phyloP scores from a whole-genome alignment of 2,888 invertebrate species.

The Phorcus lineatus region DNA sequence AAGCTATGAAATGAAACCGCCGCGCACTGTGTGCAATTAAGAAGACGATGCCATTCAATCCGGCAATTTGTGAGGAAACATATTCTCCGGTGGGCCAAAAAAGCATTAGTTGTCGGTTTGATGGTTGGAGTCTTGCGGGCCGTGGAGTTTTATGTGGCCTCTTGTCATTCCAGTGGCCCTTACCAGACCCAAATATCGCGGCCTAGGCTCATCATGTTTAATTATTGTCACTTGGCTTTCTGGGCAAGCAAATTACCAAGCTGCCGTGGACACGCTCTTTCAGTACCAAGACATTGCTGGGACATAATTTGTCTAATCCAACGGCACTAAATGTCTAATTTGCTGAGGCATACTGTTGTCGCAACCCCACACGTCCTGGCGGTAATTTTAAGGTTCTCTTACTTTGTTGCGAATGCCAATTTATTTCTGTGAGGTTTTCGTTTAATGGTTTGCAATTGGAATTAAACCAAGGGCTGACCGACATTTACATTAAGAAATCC shows the following conservation, averaged over 20 bases:
- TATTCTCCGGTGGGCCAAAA: constrained; percentile 1
- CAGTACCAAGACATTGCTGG: neutral
- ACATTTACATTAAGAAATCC: no score
- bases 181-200: constrained; percentile 9
- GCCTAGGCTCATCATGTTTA: constrained; percentile 13
- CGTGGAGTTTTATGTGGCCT: neutral
- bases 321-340: constrained; percentile 8
- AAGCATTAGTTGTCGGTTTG: constrained; percentile 10
- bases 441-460: neutral
- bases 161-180: neutral
- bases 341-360: constrained; percentile 13
- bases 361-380: neutral
- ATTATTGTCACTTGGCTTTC: constrained; percentile 15
- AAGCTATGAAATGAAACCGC: constrained; percentile 13
- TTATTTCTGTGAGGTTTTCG: neutral
- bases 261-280: neutral
- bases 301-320: constrained; percentile 1
- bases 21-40: neutral
- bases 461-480: no score
- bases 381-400: neutral
- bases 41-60: neutral
- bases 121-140: neutral
- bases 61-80: constrained; percentile 13
- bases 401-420: constrained; percentile 10
- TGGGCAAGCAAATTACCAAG: neutral